Evolutionary conservation across 1,140 invertebrate genomes (phyloP).

Genomic region (Pseudomyrmex pallidus): DNA sequence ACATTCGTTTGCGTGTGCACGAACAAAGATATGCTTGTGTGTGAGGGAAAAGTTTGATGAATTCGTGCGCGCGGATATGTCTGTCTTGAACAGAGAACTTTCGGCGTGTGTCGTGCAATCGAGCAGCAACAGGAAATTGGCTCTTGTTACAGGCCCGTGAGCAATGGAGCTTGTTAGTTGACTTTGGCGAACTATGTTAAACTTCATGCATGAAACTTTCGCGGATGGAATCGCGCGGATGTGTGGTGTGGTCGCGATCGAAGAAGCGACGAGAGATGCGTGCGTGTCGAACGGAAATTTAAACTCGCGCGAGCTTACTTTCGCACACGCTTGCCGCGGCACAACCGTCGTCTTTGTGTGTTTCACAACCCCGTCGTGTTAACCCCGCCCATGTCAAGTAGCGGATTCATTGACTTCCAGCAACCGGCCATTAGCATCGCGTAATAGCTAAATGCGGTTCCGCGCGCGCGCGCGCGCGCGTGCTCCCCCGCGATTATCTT

Average conservation of each 20-base stretch:
- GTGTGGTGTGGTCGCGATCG: conserved; percentile 35
- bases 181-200: conserved; percentile 53
- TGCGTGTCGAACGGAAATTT: conserved; percentile 32
- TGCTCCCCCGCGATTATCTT: conserved; percentile 13
- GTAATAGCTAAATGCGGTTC: conserved; percentile 34
- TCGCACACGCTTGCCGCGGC: neutral
- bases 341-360: conserved; percentile 12
- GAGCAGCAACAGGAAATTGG: conserved; percentile 52
- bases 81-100: neutral
- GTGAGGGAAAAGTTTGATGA: neutral
- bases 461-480: neutral
- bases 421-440: conserved; percentile 1
- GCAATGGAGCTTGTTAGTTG: conserved; percentile 33
- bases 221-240: neutral
- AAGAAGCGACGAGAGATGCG: conserved; percentile 17
- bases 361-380: conserved; percentile 1
- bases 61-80: neutral
- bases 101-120: neutral
- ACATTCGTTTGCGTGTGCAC: neutral
- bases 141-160: conserved; percentile 18
- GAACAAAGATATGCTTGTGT: neutral
- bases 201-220: conserved; percentile 39
- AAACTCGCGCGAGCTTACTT: conserved; percentile 27
- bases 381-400: neutral
- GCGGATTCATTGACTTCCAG: conserved; percentile 37